Evolutionary conservation across 2,888 invertebrate species (phyloP).

Genomic region (Archips crataeganus): DNA sequence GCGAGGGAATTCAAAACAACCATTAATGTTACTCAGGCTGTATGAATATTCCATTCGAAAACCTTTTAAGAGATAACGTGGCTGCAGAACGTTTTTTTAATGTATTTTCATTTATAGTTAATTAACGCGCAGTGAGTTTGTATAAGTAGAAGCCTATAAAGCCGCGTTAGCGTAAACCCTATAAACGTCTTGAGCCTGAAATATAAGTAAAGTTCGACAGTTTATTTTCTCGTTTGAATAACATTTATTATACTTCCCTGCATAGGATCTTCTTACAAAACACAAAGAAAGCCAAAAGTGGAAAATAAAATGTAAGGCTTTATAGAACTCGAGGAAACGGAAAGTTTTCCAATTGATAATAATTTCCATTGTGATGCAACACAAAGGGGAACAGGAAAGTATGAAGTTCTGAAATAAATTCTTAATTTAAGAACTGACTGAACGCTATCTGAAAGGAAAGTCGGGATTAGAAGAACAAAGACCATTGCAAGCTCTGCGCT

Average conservation of each 20-base stretch:
- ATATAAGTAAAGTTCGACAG: constrained; percentile 37
- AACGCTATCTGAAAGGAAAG: constrained; percentile 80
- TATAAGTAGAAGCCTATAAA: constrained; percentile 5
- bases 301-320: constrained; percentile 76
- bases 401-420: constrained; percentile 83
- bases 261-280: constrained; percentile 55
- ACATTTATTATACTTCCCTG: constrained; percentile 42
- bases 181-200: constrained; percentile 14
- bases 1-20: constrained; percentile 73
- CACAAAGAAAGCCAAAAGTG: constrained; percentile 70
- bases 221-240: constrained; percentile 38
- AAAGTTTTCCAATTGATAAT: constrained; percentile 83
- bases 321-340: constrained; percentile 72
- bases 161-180: constrained; percentile 9
- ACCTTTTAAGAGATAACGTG: constrained; percentile 69
- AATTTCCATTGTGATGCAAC: constrained; percentile 82
- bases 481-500: constrained; percentile 58
- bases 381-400: constrained; percentile 79
- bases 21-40: constrained; percentile 72
- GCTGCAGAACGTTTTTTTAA: constrained; percentile 55
- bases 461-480: constrained; percentile 80
- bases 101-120: constrained; percentile 57
- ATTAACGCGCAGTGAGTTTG: constrained; percentile 54
- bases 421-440: constrained; percentile 82
- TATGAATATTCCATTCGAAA: constrained; percentile 76